These are phyloP conservation scores for Mirounga angustirostris DNA, from an alignment of 2,113 vertebrate genomes.

Conservation along the genomic window DNA sequence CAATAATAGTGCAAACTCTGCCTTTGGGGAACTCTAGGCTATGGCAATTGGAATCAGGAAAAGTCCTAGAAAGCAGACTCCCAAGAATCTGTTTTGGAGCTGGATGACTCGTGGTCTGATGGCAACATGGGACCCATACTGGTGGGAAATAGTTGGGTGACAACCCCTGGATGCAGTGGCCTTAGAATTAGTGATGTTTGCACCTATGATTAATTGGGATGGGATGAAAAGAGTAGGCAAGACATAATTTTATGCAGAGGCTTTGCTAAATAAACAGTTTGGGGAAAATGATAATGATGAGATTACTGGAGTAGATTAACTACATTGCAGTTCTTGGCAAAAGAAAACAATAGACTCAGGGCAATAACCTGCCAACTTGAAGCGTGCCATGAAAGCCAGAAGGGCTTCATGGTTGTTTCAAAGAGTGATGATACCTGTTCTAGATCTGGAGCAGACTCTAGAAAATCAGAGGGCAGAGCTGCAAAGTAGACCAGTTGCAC, in stretches of 20 bases:
- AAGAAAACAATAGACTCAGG: neutral
- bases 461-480: neutral
- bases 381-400: neutral
- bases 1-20: neutral
- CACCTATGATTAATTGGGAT: neutral
- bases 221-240: neutral
- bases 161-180: neutral
- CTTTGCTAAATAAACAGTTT: neutral
- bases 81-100: neutral
- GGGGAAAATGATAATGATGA: neutral
- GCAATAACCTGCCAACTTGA: neutral
- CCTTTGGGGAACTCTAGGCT: neutral
- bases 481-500: too few relatives aligned
- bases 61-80: neutral
- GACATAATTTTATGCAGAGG: neutral
- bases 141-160: neutral
- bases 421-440: neutral
- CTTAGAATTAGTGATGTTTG: neutral
- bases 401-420: neutral
- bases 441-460: neutral
- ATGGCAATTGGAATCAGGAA: neutral
- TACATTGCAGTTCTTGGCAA: neutral
- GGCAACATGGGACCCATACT: accelerated
- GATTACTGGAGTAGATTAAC: neutral
- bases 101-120: neutral